These are phyloP conservation scores for Azorinus chamasolen DNA, from an alignment of 2,888 invertebrate genomes.

Conservation along the genomic window DNA sequence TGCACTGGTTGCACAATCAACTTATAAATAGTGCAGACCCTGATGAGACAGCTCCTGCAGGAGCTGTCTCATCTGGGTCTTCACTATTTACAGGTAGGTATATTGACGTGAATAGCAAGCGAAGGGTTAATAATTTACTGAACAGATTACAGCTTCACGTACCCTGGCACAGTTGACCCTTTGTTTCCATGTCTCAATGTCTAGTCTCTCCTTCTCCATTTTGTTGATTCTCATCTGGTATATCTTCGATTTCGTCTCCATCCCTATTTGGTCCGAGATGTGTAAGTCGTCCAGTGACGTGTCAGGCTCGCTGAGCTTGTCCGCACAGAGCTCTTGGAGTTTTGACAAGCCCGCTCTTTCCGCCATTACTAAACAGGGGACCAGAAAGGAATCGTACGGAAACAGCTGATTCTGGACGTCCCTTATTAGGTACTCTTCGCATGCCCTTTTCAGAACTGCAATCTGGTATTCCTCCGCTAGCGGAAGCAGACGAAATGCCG, in stretches of 20 bases:
- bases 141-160: neutral
- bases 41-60: too few relatives aligned
- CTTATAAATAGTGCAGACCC: too few relatives aligned
- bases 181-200: slow-evolving; percentile 46
- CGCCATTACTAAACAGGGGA: slow-evolving; percentile 50
- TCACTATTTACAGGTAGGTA: too few relatives aligned
- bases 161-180: slow-evolving; percentile 51
- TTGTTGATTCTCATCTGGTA: slow-evolving; percentile 54
- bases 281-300: slow-evolving; percentile 39
- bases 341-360: slow-evolving; percentile 52
- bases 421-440: slow-evolving; percentile 59
- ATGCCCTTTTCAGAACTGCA: slow-evolving; percentile 60
- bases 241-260: slow-evolving; percentile 56
- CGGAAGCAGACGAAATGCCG: slow-evolving; percentile 59
- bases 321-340: slow-evolving; percentile 28
- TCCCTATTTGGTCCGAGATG: slow-evolving; percentile 39
- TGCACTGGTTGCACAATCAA: too few relatives aligned
- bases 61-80: too few relatives aligned
- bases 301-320: slow-evolving; percentile 33
- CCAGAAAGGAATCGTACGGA: slow-evolving; percentile 53
- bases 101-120: too few relatives aligned
- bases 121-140: too few relatives aligned
- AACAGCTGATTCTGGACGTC: slow-evolving; percentile 26
- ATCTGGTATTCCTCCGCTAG: slow-evolving; percentile 71
- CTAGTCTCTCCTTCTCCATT: slow-evolving; percentile 55